A percentile compares a stretch with the other conserved stretches of the same genome.
These are phyloP conservation scores for Ciconia stormi DNA, from an alignment of 2,113 vertebrate genomes.

Conservation along the genomic window DNA sequence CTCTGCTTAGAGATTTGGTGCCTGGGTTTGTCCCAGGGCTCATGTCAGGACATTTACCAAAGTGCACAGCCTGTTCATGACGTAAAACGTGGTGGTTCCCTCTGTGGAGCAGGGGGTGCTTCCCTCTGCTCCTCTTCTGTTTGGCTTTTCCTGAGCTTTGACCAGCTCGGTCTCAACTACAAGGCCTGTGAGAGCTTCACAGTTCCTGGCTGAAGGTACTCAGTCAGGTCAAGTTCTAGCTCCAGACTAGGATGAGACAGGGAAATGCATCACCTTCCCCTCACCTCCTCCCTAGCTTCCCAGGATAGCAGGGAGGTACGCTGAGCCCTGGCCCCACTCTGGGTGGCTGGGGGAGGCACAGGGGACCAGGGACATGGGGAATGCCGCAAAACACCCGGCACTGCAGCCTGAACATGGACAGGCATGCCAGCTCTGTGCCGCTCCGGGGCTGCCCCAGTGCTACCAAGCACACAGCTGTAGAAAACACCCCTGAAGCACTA, in stretches of 20 bases:
- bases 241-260: background rate
- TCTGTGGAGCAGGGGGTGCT: background rate
- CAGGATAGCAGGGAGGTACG: background rate
- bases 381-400: background rate
- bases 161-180: background rate
- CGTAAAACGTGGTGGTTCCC: background rate
- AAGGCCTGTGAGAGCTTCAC: background rate
- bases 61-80: background rate
- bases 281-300: background rate
- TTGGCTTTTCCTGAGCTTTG: background rate
- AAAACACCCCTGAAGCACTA: background rate
- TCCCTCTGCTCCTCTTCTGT: background rate
- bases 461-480: background rate
- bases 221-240: background rate
- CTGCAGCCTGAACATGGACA: background rate
- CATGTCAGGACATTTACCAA: background rate
- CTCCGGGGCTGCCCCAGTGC: accelerated
- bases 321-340: background rate
- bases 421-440: background rate
- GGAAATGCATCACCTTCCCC: background rate
- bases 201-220: background rate
- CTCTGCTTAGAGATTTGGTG: background rate
- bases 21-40: background rate
- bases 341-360: background rate
- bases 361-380: too few species aligned